phyloP scores from a whole-genome alignment of 2,888 invertebrate genomes.

The Psococerastis gibbosa region DNA sequence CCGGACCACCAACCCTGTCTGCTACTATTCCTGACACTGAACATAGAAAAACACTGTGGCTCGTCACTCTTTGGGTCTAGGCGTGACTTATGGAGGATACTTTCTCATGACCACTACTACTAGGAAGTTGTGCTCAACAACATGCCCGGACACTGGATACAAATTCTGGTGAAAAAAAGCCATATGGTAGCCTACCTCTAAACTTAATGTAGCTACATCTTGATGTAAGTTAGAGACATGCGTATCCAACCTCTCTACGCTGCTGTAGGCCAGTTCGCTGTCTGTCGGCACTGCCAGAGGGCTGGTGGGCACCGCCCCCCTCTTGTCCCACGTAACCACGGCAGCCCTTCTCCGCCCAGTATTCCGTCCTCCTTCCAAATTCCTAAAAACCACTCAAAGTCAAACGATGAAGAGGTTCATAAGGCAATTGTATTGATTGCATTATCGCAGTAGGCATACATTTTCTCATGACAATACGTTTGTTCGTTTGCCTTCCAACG shows the following conservation, averaged over 20 bases:
- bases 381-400: too few species aligned
- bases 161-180: background rate
- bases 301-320: constrained; percentile 20
- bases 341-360: constrained; percentile 18
- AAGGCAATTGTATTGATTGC: too few species aligned
- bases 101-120: too few species aligned
- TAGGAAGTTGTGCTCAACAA: too few species aligned
- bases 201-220: constrained; percentile 67
- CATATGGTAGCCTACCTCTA: constrained; percentile 44
- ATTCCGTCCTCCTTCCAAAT: constrained; percentile 22
- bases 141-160: background rate
- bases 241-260: constrained; percentile 56
- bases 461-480: too few species aligned
- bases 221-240: constrained; percentile 68
- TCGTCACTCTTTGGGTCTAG: background rate
- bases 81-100: background rate
- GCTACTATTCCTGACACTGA: too few species aligned
- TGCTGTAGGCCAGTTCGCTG: constrained; percentile 25
- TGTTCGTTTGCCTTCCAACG: too few species aligned
- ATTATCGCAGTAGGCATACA: too few species aligned
- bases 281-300: constrained; percentile 23
- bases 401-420: too few species aligned
- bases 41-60: too few species aligned
- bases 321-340: constrained; percentile 15
- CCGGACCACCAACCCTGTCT: too few species aligned